Evolutionary conservation across 2,797 vertebrate genomes (phyloP).

Genomic region (Ammospiza maritima): DNA sequence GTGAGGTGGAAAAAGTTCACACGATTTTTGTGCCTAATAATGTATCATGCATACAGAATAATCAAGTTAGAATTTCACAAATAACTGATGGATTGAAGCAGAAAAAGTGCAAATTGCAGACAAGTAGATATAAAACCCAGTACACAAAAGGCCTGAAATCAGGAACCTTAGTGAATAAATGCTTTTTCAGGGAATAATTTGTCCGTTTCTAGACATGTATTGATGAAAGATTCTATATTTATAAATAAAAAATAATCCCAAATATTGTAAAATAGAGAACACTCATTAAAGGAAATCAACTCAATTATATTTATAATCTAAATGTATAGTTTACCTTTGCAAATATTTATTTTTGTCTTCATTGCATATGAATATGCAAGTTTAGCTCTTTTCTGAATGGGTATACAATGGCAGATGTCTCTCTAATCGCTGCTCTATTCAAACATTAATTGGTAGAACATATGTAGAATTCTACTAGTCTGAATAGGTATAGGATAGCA

Average conservation of each 20-base stretch:
- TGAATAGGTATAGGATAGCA: conserved; percentile 80
- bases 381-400: conserved; percentile 73
- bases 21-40: background rate
- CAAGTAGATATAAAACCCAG: background rate
- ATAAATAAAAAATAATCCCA: conserved; percentile 72
- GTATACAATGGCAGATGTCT: conserved; percentile 78
- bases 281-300: conserved; percentile 74
- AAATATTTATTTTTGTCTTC: conserved; percentile 78
- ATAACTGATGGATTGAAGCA: background rate
- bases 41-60: background rate
- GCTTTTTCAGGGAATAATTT: conserved; percentile 14
- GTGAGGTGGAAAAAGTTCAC: background rate
- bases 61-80: background rate
- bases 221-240: conserved; percentile 75
- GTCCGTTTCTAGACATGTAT: conserved; percentile 49
- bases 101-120: background rate
- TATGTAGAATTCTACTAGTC: conserved; percentile 71
- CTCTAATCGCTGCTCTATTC: conserved; percentile 77
- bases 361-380: conserved; percentile 73
- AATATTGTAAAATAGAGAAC: conserved; percentile 66
- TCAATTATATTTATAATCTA: conserved; percentile 73
- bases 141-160: background rate
- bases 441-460: conserved; percentile 77
- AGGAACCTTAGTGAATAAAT: background rate
- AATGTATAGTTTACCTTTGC: conserved; percentile 76